Conservation (phyloP, 2,113 vertebrate genomes). For the Xiphorhynchus elegans region DNA sequence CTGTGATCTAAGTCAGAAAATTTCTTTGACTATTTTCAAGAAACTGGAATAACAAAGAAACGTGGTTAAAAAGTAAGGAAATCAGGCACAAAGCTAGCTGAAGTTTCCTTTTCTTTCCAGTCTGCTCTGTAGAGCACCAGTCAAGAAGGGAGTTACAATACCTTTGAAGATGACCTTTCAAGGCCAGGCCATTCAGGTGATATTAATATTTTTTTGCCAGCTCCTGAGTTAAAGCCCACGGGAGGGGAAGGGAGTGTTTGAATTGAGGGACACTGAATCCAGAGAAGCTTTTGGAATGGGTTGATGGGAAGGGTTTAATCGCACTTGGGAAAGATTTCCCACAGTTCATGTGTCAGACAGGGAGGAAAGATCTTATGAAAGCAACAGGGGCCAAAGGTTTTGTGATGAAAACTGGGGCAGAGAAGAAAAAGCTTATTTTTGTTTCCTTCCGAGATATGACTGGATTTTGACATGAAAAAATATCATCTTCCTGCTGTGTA, state of each 20-base stretch:
- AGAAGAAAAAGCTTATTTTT: slow-evolving; percentile 67
- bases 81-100: background rate
- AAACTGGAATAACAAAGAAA: background rate
- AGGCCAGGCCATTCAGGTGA: background rate
- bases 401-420: slow-evolving; percentile 51
- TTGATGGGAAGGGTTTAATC: slow-evolving; percentile 34
- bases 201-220: slow-evolving; percentile 25
- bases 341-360: slow-evolving; percentile 48
- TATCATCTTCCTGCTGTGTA: slow-evolving; percentile 22
- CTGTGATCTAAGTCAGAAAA: slow-evolving; percentile 12
- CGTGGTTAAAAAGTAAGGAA: background rate
- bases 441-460: slow-evolving; percentile 48
- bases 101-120: background rate
- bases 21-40: background rate
- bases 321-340: slow-evolving; percentile 29
- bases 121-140: background rate
- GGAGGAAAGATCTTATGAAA: slow-evolving; percentile 47
- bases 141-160: background rate
- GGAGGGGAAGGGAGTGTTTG: slow-evolving; percentile 12
- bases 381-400: slow-evolving; percentile 55
- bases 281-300: slow-evolving; percentile 29
- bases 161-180: slow-evolving; percentile 25
- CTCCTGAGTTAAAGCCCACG: background rate
- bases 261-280: slow-evolving; percentile 28
- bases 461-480: slow-evolving; percentile 60